Percentiles rank a stretch among this genome's conserved stretches.
phyloP scores from a whole-genome alignment of 1,140 invertebrate genomes.

The Marisa cornuarietis region DNA sequence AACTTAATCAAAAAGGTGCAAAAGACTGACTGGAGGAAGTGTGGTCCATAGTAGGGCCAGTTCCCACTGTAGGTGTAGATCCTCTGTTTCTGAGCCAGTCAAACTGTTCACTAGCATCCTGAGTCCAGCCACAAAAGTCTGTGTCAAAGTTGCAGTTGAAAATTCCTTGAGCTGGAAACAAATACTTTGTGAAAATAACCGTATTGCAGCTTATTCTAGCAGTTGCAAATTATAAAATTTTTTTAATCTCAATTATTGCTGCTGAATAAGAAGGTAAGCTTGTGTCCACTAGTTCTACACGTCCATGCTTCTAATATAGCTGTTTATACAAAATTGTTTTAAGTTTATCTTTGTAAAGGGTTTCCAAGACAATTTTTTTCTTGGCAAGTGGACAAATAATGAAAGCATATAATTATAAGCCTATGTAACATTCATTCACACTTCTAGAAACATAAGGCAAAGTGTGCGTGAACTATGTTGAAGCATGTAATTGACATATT shows the following conservation, averaged over 20 bases:
- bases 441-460: no score
- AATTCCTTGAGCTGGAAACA: constrained; percentile 17
- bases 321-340: no score
- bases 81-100: constrained; percentile 54
- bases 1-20: not conserved
- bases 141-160: constrained; percentile 53
- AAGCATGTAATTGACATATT: no score
- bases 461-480: no score
- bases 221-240: not conserved
- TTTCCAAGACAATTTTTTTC: no score
- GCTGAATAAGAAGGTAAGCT: no score
- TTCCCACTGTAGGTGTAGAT: constrained; percentile 42
- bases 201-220: not conserved
- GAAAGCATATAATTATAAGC: no score
- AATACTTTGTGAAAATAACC: not conserved
- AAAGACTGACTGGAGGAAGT: constrained; percentile 51
- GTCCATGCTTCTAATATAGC: no score
- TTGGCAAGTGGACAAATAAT: no score
- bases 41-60: constrained; percentile 58
- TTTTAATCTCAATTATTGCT: not conserved
- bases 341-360: no score
- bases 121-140: constrained; percentile 53
- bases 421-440: no score
- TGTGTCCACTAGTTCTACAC: no score
- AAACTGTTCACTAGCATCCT: constrained; percentile 56